Base-by-base conservation (phyloP, 2,797 vertebrate genomes). In the Sternarchorhynchus goeldii region DNA sequence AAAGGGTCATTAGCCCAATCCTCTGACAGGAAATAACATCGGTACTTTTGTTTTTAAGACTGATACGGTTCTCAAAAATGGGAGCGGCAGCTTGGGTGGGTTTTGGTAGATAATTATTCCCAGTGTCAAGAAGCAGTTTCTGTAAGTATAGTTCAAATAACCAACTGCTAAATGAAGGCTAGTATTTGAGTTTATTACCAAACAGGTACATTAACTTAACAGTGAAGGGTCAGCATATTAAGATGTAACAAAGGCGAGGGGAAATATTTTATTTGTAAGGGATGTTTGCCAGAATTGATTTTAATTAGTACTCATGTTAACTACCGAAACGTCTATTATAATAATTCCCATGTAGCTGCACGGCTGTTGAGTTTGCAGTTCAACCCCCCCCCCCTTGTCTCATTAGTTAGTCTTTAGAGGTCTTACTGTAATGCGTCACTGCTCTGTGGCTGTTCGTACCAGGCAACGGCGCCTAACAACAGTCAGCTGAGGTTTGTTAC, bases 401-500 rank as follows among this genome's bases (percentile, higher is more conserved):
- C 32, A 36, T 39, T 31, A 55, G 59, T 65, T 75, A 69, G 70
- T 70, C 80, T 78, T 36, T 53, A 39, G 64, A 71, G 66, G 36
- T 75, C 56, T 73, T 63, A 67, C 55, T 79, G 75, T 83, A 84
- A 81, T 72, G 78, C 75, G 67, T 62, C 77, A 80, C 45, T 72
- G 77, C 45, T 75, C 55, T 39, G 81, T 83, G 73, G 78, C 79
- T 71, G 20, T 45, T 75, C 79, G 62, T 58, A 74, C 79, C 79
- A 79, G 68, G 78, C 76, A 78, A 78, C 58, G 59, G 29, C 80
- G 80, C 78, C 77, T 58, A 68, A 84, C 80, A 72, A 84, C 55
- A 64, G 67, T 83, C 81, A 81, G 77, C 74, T 75, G 81, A 81
- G 84, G 81, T 71, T 81, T 83, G 68, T 74, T 53, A 29, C 58